phyloP scores from a whole-genome alignment of 2,888 invertebrate species.

The Thecocarcelia acutangulata region DNA sequence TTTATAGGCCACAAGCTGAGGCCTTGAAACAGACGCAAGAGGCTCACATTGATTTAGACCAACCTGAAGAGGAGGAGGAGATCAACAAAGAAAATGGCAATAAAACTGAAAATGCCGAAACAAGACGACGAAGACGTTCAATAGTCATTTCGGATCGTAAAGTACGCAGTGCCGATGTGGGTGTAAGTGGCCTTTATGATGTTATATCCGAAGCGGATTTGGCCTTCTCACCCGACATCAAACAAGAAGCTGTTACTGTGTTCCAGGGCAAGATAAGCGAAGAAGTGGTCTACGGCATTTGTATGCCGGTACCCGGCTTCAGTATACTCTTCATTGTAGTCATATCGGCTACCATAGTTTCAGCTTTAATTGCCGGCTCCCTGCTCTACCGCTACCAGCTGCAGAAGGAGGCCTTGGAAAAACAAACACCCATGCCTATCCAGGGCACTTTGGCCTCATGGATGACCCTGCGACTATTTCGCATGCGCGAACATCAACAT shows the following conservation, averaged over 20 bases:
- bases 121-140: slow-evolving; percentile 84
- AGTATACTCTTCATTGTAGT: slow-evolving; percentile 93
- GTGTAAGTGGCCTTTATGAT: slow-evolving; percentile 93
- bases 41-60: slow-evolving; percentile 76
- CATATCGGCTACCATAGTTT: slow-evolving; percentile 92
- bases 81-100: slow-evolving; percentile 42
- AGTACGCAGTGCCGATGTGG: slow-evolving; percentile 91
- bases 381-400: slow-evolving; percentile 89
- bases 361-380: slow-evolving; percentile 92
- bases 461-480: slow-evolving; percentile 87
- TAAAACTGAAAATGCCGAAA: slow-evolving; percentile 55
- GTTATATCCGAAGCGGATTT: slow-evolving; percentile 95
- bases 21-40: slow-evolving; percentile 72
- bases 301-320: slow-evolving; percentile 94
- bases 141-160: slow-evolving; percentile 87
- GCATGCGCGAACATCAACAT: slow-evolving; percentile 81
- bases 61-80: slow-evolving; percentile 44
- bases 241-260: slow-evolving; percentile 91
- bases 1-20: slow-evolving; percentile 77
- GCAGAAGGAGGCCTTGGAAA: slow-evolving; percentile 86
- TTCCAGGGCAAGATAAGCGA: slow-evolving; percentile 93
- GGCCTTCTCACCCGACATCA: slow-evolving; percentile 91
- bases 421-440: slow-evolving; percentile 83
- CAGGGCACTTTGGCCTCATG: slow-evolving; percentile 87
- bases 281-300: slow-evolving; percentile 95